Evolutionary conservation across 2,888 invertebrate species (phyloP).

Genomic region (Polymixis lichenea): DNA sequence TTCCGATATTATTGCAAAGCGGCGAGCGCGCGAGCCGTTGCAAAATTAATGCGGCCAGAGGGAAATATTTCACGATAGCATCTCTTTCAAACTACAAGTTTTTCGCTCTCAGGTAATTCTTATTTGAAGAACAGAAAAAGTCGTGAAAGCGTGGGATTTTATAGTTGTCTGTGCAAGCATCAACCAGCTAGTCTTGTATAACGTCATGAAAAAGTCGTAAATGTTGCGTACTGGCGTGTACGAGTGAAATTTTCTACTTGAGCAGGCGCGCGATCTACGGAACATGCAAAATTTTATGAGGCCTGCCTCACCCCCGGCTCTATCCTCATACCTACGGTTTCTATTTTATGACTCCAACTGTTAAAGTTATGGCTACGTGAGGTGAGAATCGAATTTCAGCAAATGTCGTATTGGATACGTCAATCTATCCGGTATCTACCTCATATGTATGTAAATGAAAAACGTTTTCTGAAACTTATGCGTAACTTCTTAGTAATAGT

Average conservation of each 20-base stretch:
- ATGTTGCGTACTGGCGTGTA: conserved; percentile 83
- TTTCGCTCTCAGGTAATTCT: conserved; percentile 63
- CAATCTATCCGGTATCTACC: conserved; percentile 34
- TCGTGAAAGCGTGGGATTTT: conserved; percentile 78
- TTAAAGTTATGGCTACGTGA: conserved; percentile 73
- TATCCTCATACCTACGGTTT: conserved; percentile 70
- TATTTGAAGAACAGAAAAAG: conserved; percentile 72
- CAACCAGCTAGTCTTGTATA: conserved; percentile 79
- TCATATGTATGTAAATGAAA: conserved; percentile 38
- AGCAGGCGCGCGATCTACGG: conserved; percentile 79
- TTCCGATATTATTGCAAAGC: conserved; percentile 67
- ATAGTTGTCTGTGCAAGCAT: conserved; percentile 79
- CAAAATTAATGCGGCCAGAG: conserved; percentile 71
- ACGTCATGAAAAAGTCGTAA: conserved; percentile 87
- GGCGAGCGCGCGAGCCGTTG: conserved; percentile 59
- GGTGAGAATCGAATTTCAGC: conserved; percentile 64
- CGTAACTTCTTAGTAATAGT: conserved; percentile 5
- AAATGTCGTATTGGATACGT: conserved; percentile 57
- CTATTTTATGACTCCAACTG: conserved; percentile 76
- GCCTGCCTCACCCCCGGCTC: conserved; percentile 71
- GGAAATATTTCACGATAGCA: conserved; percentile 68
- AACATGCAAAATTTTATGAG: conserved; percentile 86
- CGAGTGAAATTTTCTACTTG: conserved; percentile 84
- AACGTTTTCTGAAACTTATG: conserved; percentile 21
- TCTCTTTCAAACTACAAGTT: conserved; percentile 65